phyloP scores from a whole-genome alignment of 1,140 invertebrate species.

The Sweltsa coloradensis region DNA sequence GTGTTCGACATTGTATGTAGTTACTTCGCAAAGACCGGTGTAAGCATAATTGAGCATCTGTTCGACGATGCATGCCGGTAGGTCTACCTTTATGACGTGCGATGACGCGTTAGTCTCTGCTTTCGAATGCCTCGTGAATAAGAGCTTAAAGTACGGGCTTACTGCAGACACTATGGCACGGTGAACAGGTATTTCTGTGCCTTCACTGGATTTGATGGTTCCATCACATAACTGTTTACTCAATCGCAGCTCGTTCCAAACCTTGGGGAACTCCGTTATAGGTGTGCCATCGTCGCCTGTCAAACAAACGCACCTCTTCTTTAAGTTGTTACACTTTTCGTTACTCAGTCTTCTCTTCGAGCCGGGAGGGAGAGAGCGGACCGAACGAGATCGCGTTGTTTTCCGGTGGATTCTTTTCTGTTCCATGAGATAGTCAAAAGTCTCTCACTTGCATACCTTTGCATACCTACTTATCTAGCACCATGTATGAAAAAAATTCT shows the following conservation, averaged over 20 bases:
- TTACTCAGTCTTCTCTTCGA: too few relatives aligned
- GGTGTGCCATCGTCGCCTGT: too few relatives aligned
- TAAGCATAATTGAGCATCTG: conserved; percentile 54
- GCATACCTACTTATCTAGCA: too few relatives aligned
- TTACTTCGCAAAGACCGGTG: conserved; percentile 43
- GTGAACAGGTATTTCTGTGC: conserved; percentile 46
- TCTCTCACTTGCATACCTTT: too few relatives aligned
- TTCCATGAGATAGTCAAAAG: too few relatives aligned
- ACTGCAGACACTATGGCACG: conserved; percentile 48
- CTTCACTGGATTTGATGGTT: conserved; percentile 40
- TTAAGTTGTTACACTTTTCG: too few relatives aligned
- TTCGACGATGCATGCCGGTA: conserved; percentile 25
- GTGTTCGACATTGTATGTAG: conserved; percentile 42
- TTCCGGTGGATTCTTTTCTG: too few relatives aligned
- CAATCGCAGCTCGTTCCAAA: conserved; percentile 47
- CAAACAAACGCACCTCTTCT: too few relatives aligned
- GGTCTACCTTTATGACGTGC: not conserved
- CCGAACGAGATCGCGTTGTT: too few relatives aligned
- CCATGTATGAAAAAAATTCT: too few relatives aligned
- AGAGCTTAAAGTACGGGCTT: conserved; percentile 38
- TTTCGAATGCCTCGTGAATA: conserved; percentile 5
- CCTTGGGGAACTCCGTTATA: conserved; percentile 45
- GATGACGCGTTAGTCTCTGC: not conserved
- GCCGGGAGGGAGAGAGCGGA: too few relatives aligned
- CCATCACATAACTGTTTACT: conserved; percentile 46